Conservation (phyloP, 1,140 invertebrate species). For the Pristionchus pacificus region DNA sequence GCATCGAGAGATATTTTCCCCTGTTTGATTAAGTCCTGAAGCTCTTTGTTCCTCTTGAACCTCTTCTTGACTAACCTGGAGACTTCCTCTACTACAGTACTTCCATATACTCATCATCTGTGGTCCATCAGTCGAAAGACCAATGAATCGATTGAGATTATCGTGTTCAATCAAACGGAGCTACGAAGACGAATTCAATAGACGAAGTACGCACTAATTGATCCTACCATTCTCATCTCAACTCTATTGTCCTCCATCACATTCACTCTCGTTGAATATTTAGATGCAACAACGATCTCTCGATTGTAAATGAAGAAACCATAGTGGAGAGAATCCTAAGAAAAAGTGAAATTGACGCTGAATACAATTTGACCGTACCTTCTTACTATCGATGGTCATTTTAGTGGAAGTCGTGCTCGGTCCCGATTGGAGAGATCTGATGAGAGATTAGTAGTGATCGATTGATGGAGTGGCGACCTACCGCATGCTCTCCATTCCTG, state of each 20-base stretch:
- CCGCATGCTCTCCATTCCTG: not conserved
- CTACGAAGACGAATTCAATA: slow-evolving; percentile 5
- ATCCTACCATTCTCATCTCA: slow-evolving; percentile 29
- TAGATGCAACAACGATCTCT: slow-evolving; percentile 44
- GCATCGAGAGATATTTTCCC: slow-evolving; percentile 43
- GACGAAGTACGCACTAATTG: not conserved
- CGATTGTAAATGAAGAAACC: slow-evolving; percentile 43
- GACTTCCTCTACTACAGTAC: slow-evolving; percentile 31
- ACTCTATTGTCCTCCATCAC: slow-evolving; percentile 13
- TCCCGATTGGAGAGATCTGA: slow-evolving; percentile 8
- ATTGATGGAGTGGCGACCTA: no score
- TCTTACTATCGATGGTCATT: slow-evolving; percentile 20
- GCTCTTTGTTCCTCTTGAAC: not conserved
- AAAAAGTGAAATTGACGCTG: not conserved
- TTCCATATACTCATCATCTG: slow-evolving; percentile 37
- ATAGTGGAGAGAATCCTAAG: slow-evolving; percentile 25
- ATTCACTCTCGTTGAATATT: slow-evolving; percentile 17
- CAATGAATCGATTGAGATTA: slow-evolving; percentile 48
- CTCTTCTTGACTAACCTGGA: slow-evolving; percentile 9
- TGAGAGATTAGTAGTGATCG: not conserved
- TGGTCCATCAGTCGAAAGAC: slow-evolving; percentile 46
- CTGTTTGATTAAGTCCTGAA: slow-evolving; percentile 43
- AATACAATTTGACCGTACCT: slow-evolving; percentile 4
- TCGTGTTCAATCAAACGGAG: slow-evolving; percentile 48
- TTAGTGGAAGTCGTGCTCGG: slow-evolving; percentile 25